Evolutionary conservation across 92 coral and sea anemone species (phyloP).

Genomic region (Phenganax subtilis): DNA sequence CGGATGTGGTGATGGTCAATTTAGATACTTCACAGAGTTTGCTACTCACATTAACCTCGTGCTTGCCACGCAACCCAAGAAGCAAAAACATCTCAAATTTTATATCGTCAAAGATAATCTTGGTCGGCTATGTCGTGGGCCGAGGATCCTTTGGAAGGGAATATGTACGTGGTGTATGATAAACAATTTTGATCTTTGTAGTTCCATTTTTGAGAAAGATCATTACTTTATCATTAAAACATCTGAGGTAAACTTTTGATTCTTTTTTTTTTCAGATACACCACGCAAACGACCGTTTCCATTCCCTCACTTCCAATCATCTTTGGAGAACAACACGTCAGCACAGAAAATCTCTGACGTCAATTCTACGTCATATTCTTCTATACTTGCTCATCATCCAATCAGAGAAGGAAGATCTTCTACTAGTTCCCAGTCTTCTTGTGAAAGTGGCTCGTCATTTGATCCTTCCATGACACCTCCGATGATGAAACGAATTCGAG

Average conservation of each 20-base stretch:
- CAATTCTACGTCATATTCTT: conserved; percentile 19
- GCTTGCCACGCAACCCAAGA: conserved; percentile 94
- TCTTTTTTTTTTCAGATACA: conserved; percentile 7
- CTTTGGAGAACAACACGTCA: conserved; percentile 13
- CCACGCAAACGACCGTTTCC: conserved; percentile 34
- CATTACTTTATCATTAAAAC: background rate
- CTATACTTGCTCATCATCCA: conserved; percentile 23
- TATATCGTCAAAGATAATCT: conserved; percentile 64
- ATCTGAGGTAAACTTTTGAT: background rate
- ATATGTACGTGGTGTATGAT: conserved; percentile 15
- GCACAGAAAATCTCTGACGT: conserved; percentile 29
- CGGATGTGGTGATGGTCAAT: conserved; percentile 95
- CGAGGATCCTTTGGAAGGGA: conserved; percentile 91
- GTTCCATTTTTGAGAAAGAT: background rate
- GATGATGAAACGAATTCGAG: conserved; percentile 26
- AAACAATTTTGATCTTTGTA: background rate
- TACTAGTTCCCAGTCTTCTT: conserved; percentile 37
- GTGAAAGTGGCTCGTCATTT: conserved; percentile 34
- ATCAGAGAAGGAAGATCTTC: conserved; percentile 37
- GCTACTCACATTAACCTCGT: conserved; percentile 88
- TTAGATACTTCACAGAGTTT: conserved; percentile 95
- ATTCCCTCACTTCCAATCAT: conserved; percentile 17
- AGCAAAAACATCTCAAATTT: conserved; percentile 90
- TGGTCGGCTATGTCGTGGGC: conserved; percentile 81
- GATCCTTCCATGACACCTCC: conserved; percentile 12